Conservation (phyloP, 2,888 invertebrate species). For the Halictus quadricinctus region DNA sequence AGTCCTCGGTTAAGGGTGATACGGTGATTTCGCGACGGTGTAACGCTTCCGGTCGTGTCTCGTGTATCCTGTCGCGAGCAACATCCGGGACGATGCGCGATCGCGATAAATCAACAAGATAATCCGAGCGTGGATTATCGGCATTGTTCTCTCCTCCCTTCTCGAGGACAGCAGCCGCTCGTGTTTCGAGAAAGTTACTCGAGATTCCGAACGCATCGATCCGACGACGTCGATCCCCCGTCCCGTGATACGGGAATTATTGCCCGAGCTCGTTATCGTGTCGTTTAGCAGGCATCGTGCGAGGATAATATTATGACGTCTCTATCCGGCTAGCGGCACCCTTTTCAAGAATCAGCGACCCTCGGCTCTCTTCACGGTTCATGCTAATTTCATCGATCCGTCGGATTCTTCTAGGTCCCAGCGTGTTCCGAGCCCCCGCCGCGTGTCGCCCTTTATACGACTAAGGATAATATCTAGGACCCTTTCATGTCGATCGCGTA, state of each 20-base stretch:
- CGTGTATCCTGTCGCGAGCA: conserved; percentile 10
- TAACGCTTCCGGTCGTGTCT: conserved; percentile 68
- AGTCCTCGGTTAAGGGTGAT: conserved; percentile 46
- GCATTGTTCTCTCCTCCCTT: background rate
- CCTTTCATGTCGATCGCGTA: conserved; percentile 53
- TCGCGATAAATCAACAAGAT: background rate
- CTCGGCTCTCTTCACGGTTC: conserved; percentile 51
- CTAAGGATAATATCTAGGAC: conserved; percentile 62
- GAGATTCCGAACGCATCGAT: background rate
- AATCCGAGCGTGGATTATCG: background rate
- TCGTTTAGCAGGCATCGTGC: conserved; percentile 36
- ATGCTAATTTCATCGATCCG: conserved; percentile 64
- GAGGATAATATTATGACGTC: conserved; percentile 62
- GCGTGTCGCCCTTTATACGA: conserved; percentile 59
- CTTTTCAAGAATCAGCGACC: conserved; percentile 45
- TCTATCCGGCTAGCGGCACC: conserved; percentile 47
- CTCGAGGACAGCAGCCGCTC: background rate
- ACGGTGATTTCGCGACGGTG: conserved; percentile 65
- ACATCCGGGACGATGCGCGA: background rate
- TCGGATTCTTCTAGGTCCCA: conserved; percentile 48
- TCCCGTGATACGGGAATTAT: conserved; percentile 3
- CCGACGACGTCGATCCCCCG: background rate
- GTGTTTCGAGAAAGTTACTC: background rate
- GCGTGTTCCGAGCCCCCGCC: conserved; percentile 46
- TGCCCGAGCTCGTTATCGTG: conserved; percentile 39